Evolutionary conservation across 2,797 vertebrate genomes (phyloP).

Genomic region (Tapera naevia): DNA sequence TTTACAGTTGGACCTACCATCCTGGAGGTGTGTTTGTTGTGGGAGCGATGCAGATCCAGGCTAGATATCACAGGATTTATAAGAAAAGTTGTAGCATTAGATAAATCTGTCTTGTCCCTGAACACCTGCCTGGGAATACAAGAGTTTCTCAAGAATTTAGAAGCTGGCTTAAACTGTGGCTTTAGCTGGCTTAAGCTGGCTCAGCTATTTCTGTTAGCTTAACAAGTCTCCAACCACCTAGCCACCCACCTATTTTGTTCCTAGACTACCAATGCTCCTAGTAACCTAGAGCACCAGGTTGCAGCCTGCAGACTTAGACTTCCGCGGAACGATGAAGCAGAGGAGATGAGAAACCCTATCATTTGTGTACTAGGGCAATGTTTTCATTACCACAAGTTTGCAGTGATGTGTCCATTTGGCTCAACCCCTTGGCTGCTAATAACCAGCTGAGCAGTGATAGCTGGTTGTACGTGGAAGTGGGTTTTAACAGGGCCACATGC

Average conservation of each 20-base stretch:
- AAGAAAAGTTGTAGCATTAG: not conserved
- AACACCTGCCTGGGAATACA: not conserved
- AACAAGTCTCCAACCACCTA: not conserved
- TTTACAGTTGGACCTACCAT: not conserved
- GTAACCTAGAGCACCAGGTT: not conserved
- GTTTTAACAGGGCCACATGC: not conserved
- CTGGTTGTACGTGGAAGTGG: not conserved
- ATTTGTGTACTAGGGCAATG: not conserved
- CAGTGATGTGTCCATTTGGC: not conserved
- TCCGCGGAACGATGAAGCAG: not conserved
- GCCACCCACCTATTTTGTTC: not conserved
- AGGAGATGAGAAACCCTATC: not conserved
- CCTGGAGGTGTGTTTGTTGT: not conserved
- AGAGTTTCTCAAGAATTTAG: not conserved
- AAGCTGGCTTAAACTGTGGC: not conserved
- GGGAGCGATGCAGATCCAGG: not conserved
- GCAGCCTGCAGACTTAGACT: not conserved
- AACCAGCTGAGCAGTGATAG: not conserved
- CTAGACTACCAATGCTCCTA: not conserved
- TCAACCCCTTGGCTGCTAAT: not conserved
- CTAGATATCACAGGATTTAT: not conserved
- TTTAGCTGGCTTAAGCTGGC: not conserved
- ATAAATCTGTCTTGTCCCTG: not conserved
- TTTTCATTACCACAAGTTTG: slow-evolving; percentile 16
- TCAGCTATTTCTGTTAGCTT: not conserved